A percentile compares a stretch with the other conserved stretches of the same genome.
These are phyloP conservation scores for Sarcophaga carnaria DNA, from an alignment of 2,888 invertebrate genomes.

Conservation along the genomic window DNA sequence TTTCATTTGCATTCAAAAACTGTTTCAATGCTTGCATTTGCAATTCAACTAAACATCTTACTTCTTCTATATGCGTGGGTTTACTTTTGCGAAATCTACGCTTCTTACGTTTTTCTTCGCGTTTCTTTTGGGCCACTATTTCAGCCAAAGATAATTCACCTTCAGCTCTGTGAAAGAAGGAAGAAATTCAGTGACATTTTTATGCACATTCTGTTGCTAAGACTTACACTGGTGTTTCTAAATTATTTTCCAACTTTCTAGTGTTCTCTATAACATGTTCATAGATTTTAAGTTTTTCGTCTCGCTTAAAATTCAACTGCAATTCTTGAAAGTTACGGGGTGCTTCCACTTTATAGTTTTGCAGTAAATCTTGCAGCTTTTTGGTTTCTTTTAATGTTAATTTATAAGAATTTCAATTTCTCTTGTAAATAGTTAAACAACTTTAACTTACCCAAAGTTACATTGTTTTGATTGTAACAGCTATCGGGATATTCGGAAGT, in stretches of 20 bases:
- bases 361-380: constrained; percentile 70
- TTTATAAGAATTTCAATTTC: not conserved
- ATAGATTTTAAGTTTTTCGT: constrained; percentile 76
- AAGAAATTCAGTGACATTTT: not conserved
- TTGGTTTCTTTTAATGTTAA: constrained; percentile 26
- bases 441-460: constrained; percentile 70
- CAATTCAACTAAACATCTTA: constrained; percentile 77
- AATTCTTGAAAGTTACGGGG: constrained; percentile 75
- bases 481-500: constrained; percentile 70
- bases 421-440: not conserved
- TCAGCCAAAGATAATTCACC: constrained; percentile 76
- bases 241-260: constrained; percentile 71
- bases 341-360: constrained; percentile 45
- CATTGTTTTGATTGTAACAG: constrained; percentile 69
- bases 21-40: constrained; percentile 80
- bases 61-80: constrained; percentile 78
- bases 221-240: constrained; percentile 72
- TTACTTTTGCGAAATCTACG: constrained; percentile 78
- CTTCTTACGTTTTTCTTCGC: constrained; percentile 75
- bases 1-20: constrained; percentile 67
- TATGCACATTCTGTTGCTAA: not conserved
- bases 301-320: constrained; percentile 73
- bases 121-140: constrained; percentile 76
- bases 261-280: constrained; percentile 75
- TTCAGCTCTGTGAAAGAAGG: constrained; percentile 59